Evolutionary conservation across 1,140 invertebrate species (phyloP).

Genomic region (Papilio helenus): DNA sequence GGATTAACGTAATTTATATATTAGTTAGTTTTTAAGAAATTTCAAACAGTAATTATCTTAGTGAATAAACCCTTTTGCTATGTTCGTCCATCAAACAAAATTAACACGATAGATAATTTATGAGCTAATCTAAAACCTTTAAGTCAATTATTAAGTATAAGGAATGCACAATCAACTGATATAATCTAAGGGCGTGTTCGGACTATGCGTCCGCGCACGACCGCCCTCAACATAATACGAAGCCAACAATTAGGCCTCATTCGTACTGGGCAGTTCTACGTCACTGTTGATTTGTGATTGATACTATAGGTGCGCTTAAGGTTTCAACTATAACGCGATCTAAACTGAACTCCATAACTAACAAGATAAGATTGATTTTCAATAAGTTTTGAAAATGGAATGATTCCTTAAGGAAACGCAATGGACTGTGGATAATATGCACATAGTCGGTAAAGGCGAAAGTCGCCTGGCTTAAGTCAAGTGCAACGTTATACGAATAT

Average conservation of each 20-base stretch:
- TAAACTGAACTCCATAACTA: constrained; percentile 38
- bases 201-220: constrained; percentile 58
- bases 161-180: constrained; percentile 60
- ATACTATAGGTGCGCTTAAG: constrained; percentile 61
- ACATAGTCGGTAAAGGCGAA: constrained; percentile 12
- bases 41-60: not conserved
- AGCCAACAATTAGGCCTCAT: constrained; percentile 68
- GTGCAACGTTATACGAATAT: constrained; percentile 21
- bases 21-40: not conserved
- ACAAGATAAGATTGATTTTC: constrained; percentile 43
- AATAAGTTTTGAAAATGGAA: constrained; percentile 3
- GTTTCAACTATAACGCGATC: constrained; percentile 20
- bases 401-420: constrained; percentile 22
- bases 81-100: constrained; percentile 23
- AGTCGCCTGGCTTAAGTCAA: constrained; percentile 36
- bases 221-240: constrained; percentile 63
- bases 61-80: not conserved
- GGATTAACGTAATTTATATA: not conserved
- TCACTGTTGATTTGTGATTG: constrained; percentile 78
- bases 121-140: constrained; percentile 8
- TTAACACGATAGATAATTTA: not conserved
- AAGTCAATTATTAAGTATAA: constrained; percentile 17
- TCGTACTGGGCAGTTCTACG: constrained; percentile 64
- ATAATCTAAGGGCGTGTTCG: constrained; percentile 52
- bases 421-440: constrained; percentile 38